Percentiles rank a stretch among this genome's conserved stretches.
Conservation (phyloP, 1,140 invertebrate genomes). For the Drosophila serrata region DNA sequence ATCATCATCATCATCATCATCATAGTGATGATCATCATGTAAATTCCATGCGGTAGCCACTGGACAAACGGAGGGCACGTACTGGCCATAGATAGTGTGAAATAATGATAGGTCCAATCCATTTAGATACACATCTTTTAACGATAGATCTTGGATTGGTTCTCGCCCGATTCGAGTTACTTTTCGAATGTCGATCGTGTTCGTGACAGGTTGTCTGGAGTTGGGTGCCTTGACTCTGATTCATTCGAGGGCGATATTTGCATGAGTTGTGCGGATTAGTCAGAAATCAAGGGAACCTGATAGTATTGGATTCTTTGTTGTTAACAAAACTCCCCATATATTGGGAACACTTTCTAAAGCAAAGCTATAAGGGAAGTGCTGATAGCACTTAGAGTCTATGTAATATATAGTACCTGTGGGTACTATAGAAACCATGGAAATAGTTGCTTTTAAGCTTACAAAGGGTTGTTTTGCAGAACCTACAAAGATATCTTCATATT, state of each 20-base stretch:
- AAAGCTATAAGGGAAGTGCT: neutral
- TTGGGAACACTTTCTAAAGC: neutral
- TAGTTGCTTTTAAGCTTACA: too few relatives aligned
- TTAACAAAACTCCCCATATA: neutral
- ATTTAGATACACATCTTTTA: constrained; percentile 56
- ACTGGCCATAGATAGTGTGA: constrained; percentile 53
- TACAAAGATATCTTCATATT: too few relatives aligned
- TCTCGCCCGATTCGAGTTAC: constrained; percentile 11
- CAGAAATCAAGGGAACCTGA: constrained; percentile 8
- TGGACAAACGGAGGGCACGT: constrained; percentile 40
- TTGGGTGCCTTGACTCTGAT: constrained; percentile 40
- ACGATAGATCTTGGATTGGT: constrained; percentile 39
- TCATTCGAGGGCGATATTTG: constrained; percentile 36
- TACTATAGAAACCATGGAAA: neutral
- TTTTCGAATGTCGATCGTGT: constrained; percentile 23
- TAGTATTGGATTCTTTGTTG: constrained; percentile 2
- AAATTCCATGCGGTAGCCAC: constrained; percentile 52
- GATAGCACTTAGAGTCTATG: neutral
- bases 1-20: constrained; percentile 43
- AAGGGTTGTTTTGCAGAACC: too few relatives aligned
- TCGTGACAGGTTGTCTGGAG: constrained; percentile 40
- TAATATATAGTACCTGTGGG: neutral
- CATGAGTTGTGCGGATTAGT: constrained; percentile 29
- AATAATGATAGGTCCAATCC: constrained; percentile 45
- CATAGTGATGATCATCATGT: constrained; percentile 49